Base-by-base conservation (phyloP, 2,113 vertebrate genomes). In the Pollimyrus isidori region DNA sequence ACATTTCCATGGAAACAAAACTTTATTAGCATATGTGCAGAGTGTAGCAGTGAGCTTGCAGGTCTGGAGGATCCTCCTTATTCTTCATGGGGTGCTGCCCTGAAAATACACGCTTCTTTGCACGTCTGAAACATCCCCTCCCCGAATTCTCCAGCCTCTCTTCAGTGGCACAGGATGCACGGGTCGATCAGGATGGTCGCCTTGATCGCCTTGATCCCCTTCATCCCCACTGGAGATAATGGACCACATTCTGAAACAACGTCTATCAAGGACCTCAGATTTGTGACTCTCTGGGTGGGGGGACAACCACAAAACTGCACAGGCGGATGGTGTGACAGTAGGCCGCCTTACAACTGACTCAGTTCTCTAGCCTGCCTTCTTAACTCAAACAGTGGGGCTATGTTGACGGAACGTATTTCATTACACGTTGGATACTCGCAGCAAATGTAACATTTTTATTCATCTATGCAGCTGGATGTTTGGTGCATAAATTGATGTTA, bases 1-100 rank as follows among this genome's bases (percentile, higher is more conserved):
- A 62, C 56, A 73, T 88, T 23, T 83, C 86, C 35, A n/a, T 73
- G 89, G 56, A 90, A 89, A 73, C 86, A 87, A 90, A 89, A 85
- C 80, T 56, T 88, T 89, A 91, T 87, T 92, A 46, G 91, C 89
- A 48, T 69, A 89, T 91, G 87, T 90, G 89, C 35, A 0, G 85
- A 26, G 88, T 84, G 83, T 69, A 87, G 46, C 30, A 26, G 35
- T 39, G 21, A 30, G 26, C 7, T 17, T 13, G 1, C 48, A 19
- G 48, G 10, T 87, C 50, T 23, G 15, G 58, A 17, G n/a, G 52
- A 42, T 52, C 15, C 53, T 35, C 9, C 17, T 23, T 1, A 23
- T 21, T 3, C 13, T n/a, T 53, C 87, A 30, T 19, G 30, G 17
- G 35, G 80, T 58, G 35, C 56, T 5, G 39, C n/a, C 46, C 82